Evolutionary conservation across 2,888 invertebrate species (phyloP), one percentile per base, ranked within the genome.

Genomic region (Synanthedon vespiformis): DNA sequence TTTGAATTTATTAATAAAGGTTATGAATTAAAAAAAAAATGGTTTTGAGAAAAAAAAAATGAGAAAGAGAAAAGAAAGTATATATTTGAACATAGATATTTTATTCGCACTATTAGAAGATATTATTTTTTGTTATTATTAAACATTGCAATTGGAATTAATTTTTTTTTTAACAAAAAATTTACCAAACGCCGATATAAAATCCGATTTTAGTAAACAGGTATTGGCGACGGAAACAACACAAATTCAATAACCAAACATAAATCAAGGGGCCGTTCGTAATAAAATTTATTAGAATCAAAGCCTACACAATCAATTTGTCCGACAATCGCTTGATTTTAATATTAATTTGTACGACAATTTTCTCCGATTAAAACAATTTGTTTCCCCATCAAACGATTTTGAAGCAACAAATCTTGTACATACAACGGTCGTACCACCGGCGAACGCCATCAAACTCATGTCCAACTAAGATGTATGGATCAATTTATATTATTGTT

Each of bases 401-500:
- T 44, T 44, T 44, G 44, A 14, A 12, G 13, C 34, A 34, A 34
- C 34, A 34, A 34, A 34, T 34, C 34, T 34, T 34, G 34, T 8
- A 34, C 34, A 34, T 8, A 34, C 34, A 34, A 34, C 10, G 34
- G 34, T 34, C 34, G 34, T 44, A 44, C 44, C 44, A n/a, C 44
- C n/a, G 13, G 44, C 44, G 14, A 44, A 44, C 16, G 48, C 52
- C 53, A 57, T 57, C 55, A 58, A 55, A 55, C 52, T 56, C 51
- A 50, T 51, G 54, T 54, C 47, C 54, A 41, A 57, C 59, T 56
- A 59, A 61, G 62, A 61, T 57, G 56, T 58, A 63, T 57, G 56
- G 40, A 52, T 56, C 53, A 55, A 56, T 55, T 58, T 58, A 59
- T 73, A 74, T 74, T 68, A 67, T 72, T 72, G 65, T 63, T 58